Conservation (phyloP, 2,888 invertebrate species). For the Chymomyza caudatula region DNA sequence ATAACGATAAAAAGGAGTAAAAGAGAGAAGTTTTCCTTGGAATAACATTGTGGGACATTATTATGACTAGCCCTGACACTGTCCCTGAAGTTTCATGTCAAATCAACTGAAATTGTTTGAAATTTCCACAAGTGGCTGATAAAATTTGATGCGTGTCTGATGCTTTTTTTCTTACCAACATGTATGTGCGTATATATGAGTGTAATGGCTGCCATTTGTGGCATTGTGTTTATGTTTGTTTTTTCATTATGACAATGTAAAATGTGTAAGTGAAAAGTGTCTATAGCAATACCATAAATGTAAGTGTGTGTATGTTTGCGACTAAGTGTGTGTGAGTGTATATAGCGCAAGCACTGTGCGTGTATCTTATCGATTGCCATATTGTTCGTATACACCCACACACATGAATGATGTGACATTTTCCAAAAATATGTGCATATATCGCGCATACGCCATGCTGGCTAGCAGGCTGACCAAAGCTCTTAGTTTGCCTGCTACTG, state of each 20-base stretch:
- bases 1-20: not conserved
- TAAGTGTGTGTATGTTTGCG: not conserved
- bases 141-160: conserved; percentile 54
- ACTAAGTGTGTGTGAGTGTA: conserved; percentile 22
- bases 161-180: conserved; percentile 17
- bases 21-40: not conserved
- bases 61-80: conserved; percentile 1
- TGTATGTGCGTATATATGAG: not conserved
- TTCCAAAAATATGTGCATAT: conserved; percentile 29
- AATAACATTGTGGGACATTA: not conserved
- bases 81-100: conserved; percentile 35
- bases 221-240: conserved; percentile 34
- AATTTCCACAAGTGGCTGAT: conserved; percentile 69
- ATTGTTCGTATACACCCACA: conserved; percentile 9
- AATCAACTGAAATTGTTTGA: conserved; percentile 50
- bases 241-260: conserved; percentile 21
- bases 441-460: conserved; percentile 31
- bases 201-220: not conserved
- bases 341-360: not conserved
- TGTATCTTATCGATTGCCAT: conserved; percentile 48
- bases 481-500: conserved; percentile 18
- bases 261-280: not conserved
- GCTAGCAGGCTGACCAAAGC: not conserved
- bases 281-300: not conserved
- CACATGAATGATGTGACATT: conserved; percentile 45